Base-by-base conservation (phyloP, 2,888 invertebrate genomes). In the Pheosia tremula region DNA sequence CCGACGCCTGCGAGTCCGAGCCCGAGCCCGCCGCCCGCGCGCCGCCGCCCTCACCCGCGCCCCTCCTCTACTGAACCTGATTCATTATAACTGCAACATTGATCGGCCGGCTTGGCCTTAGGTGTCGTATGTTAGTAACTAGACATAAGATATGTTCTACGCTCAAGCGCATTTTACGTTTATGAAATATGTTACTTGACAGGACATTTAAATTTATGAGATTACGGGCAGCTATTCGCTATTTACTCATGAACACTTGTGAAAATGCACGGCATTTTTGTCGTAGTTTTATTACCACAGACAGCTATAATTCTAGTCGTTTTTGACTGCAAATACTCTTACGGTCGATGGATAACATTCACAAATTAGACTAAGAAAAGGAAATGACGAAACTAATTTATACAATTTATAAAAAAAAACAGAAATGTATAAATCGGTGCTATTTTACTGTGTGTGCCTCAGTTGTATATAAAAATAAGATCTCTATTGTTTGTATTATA, bases 1-100 rank as follows among this genome's bases (percentile, higher is more conserved):
- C 98, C 75, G 97, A 98, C 71, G 98, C 98, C 79, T 97, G 98
- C 85, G 98, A 98, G 87, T 97, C 97, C 38, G 98, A 98, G 84
- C 82, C 94, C 77, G 85, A 96, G 97, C 71, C 97, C 95, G 64
- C 97, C 96, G 64, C 97, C 96, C 58, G 97, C 96, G 86, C 98
- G 47, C 98, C 98, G 9, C 98, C 98, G 8, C 98, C 98, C 39
- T 97, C 98, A 53, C 98, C 98, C 24, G 97, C 97, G 24, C 96
- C 87, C 7, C 68, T 68, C 4, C 72, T 70, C 45, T 78, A 84
- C 78, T 83, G 73, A 71, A 24, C 24, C 24, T 1, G 24, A 1
- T 24, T 24, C 24, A 24, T 24, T 24, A 24, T 24, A 24, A 24
- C 24, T 24, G 24, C 24, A 24, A 24, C 24, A 24, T 24, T 2